Evolutionary conservation across 23 tunicate genomes (phyloP).

Genomic region (Ascidia mentula): DNA sequence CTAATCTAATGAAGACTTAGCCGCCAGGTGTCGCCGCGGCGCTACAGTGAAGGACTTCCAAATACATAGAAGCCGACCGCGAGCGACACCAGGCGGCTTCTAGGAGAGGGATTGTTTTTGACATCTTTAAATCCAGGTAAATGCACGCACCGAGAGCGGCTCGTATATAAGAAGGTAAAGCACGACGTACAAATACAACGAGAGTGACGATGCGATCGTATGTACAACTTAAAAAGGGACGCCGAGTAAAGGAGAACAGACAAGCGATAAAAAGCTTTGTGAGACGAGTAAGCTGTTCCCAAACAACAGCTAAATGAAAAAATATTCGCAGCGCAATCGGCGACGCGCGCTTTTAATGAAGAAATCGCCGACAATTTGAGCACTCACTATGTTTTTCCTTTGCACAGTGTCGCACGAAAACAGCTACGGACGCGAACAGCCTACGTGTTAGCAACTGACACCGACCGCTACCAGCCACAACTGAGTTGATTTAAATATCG

Average conservation of each 20-base stretch:
- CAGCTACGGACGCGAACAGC: constrained; percentile 11
- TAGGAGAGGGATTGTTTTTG: constrained; percentile 1
- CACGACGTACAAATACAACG: constrained; percentile 6
- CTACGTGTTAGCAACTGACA: background rate
- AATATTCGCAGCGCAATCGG: background rate
- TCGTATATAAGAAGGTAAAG: constrained; percentile 5
- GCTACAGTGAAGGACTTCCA: constrained; percentile 10
- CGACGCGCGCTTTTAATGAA: background rate
- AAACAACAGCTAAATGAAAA: background rate
- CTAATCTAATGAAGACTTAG: constrained; percentile 13
- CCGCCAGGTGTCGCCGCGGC: constrained; percentile 13
- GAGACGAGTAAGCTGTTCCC: background rate
- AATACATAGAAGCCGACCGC: background rate
- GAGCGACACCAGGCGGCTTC: background rate
- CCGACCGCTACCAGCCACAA: background rate
- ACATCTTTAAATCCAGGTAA: constrained; percentile 6
- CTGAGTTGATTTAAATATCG: too few species aligned
- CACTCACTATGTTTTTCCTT: background rate
- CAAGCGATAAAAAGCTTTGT: background rate
- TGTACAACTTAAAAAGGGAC: background rate
- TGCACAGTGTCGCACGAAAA: constrained; percentile 9
- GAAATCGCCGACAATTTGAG: background rate
- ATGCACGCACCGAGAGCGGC: background rate
- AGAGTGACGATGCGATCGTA: background rate
- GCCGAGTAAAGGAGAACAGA: background rate